phyloP scores from a whole-genome alignment of 1,140 invertebrate genomes.

The Hylyphantes graminicola region DNA sequence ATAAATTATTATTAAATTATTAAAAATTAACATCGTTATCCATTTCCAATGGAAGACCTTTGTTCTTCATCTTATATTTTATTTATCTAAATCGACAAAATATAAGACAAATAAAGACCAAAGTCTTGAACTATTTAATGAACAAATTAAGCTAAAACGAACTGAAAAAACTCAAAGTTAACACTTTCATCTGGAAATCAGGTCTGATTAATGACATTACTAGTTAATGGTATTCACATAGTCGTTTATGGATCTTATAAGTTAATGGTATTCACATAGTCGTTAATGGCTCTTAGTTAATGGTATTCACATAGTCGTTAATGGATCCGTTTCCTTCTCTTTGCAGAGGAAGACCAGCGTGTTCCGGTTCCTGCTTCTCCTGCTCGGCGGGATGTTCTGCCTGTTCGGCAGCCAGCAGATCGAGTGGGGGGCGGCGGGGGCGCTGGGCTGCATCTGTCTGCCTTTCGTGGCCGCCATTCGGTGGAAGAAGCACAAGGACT shows the following conservation, averaged over 20 bases:
- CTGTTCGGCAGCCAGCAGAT: constrained; percentile 86
- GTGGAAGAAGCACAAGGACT: constrained; percentile 63
- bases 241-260: not conserved
- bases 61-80: too few relatives aligned
- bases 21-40: too few relatives aligned
- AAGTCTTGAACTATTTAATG: too few relatives aligned
- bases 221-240: not conserved
- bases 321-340: not conserved
- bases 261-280: not conserved
- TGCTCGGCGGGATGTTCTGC: constrained; percentile 80
- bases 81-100: too few relatives aligned
- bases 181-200: too few relatives aligned
- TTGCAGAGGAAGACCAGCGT: constrained; percentile 37
- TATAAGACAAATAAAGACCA: too few relatives aligned
- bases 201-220: too few relatives aligned
- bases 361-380: constrained; percentile 70
- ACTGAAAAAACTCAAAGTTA: too few relatives aligned
- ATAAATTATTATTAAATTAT: too few relatives aligned
- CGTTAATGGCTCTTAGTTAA: not conserved
- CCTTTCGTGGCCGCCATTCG: constrained; percentile 79
- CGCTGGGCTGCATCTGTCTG: constrained; percentile 84
- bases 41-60: too few relatives aligned
- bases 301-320: not conserved
- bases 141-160: too few relatives aligned
- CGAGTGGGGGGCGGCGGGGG: constrained; percentile 83